These are phyloP conservation scores for Ernsta delagoae DNA, from an alignment of 2,888 invertebrate species.

Conservation along the genomic window DNA sequence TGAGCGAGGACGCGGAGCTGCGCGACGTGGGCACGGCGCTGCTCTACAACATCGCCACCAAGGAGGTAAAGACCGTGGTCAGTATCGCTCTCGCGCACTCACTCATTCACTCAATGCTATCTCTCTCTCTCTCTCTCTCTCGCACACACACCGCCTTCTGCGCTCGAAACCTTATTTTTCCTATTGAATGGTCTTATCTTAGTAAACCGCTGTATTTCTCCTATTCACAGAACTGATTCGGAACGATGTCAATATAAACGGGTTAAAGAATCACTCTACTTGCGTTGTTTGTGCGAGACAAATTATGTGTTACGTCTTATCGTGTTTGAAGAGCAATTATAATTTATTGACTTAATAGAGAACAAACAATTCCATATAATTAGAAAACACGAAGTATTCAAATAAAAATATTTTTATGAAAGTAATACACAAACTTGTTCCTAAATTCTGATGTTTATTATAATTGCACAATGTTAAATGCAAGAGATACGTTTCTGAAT, in stretches of 20 bases:
- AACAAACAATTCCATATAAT: neutral
- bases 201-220: neutral
- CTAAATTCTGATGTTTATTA: too few species aligned
- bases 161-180: neutral
- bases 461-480: too few species aligned
- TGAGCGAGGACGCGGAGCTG: slow-evolving; percentile 88
- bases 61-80: slow-evolving; percentile 99
- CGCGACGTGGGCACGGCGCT: slow-evolving; percentile 94
- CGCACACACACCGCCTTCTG: neutral
- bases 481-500: too few species aligned
- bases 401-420: too few species aligned
- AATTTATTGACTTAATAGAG: neutral
- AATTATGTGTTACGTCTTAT: neutral
- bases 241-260: neutral
- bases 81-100: slow-evolving; percentile 83
- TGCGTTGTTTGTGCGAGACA: neutral
- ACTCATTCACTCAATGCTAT: neutral
- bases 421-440: too few species aligned
- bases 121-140: neutral
- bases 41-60: slow-evolving; percentile 95
- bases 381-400: too few species aligned
- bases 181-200: neutral
- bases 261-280: neutral
- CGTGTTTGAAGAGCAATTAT: neutral
- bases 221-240: neutral